A percentile compares a stretch with the other conserved stretches of the same genome.
Conservation (phyloP, 2,797 vertebrate genomes). For the Setipinna tenuifilis region DNA sequence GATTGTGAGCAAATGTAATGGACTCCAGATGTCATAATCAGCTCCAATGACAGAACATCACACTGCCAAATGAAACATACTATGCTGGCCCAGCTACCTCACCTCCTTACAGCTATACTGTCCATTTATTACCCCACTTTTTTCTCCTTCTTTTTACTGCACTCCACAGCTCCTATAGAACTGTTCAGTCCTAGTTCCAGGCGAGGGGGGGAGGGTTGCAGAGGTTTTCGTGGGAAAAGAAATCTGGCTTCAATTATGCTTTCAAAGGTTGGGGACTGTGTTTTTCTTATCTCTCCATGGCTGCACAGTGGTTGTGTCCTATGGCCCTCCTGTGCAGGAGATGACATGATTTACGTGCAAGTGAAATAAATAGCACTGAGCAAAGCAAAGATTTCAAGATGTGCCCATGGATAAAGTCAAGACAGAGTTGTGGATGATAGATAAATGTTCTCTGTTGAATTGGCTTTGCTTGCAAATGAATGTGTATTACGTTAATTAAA, state of each 20-base stretch:
- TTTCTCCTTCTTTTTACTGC: neutral
- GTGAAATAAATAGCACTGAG: conserved; percentile 20
- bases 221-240: conserved; percentile 55
- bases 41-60: conserved; percentile 57
- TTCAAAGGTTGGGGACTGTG: conserved; percentile 57
- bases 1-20: conserved; percentile 58
- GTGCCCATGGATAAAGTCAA: neutral
- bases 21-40: conserved; percentile 68
- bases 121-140: conserved; percentile 45
- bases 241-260: conserved; percentile 66
- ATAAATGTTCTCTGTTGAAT: neutral
- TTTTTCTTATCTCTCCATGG: conserved; percentile 57
- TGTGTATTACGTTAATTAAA: neutral
- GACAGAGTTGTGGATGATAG: neutral
- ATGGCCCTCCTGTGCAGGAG: conserved; percentile 24
- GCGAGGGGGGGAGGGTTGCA: neutral
- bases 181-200: neutral
- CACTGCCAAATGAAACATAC: conserved; percentile 60
- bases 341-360: conserved; percentile 47
- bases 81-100: conserved; percentile 47
- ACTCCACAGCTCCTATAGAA: conserved; percentile 51
- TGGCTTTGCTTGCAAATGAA: neutral
- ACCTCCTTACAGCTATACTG: neutral
- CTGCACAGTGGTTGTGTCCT: conserved; percentile 38
- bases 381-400: neutral